Conservation (phyloP, 2,888 invertebrate genomes). For the Ichneumon xanthorius region DNA sequence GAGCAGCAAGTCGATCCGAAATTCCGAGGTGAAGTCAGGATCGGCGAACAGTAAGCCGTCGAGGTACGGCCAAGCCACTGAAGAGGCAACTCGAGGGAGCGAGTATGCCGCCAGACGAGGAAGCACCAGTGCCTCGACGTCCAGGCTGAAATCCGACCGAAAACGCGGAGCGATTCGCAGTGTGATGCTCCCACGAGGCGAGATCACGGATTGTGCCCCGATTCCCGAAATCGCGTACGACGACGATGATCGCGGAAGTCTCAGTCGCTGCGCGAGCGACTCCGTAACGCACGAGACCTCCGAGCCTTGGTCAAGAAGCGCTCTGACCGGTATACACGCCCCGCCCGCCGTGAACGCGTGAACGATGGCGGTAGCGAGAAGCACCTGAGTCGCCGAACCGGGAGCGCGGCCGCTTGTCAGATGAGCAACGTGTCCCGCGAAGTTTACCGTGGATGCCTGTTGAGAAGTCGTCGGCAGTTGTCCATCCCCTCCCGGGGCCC, state of each 20-base stretch:
- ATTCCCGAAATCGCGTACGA: constrained; percentile 1
- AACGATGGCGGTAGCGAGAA: constrained; percentile 10
- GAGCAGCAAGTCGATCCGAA: not conserved
- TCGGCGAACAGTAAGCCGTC: not conserved
- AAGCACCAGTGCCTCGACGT: not conserved
- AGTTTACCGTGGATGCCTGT: not conserved
- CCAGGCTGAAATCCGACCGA: not conserved
- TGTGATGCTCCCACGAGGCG: not conserved
- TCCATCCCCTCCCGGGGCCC: not conserved
- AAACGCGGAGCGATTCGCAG: too few relatives aligned
- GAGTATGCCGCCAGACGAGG: not conserved
- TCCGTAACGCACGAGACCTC: constrained; percentile 8
- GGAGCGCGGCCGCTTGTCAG: too few relatives aligned
- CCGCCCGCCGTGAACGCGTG: not conserved
- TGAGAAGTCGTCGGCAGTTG: not conserved
- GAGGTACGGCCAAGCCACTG: not conserved
- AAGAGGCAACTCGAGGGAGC: not conserved
- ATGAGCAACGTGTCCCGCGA: too few relatives aligned
- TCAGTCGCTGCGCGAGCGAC: constrained; percentile 16
- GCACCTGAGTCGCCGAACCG: not conserved
- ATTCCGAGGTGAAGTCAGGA: not conserved
- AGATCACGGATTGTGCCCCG: not conserved
- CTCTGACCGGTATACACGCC: not conserved
- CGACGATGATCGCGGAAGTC: constrained; percentile 3
- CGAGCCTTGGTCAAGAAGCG: constrained; percentile 18